Percentiles rank a stretch among this genome's conserved stretches.
Conservation (phyloP, 2,888 invertebrate genomes). For the Lampropteryx suffumata region DNA sequence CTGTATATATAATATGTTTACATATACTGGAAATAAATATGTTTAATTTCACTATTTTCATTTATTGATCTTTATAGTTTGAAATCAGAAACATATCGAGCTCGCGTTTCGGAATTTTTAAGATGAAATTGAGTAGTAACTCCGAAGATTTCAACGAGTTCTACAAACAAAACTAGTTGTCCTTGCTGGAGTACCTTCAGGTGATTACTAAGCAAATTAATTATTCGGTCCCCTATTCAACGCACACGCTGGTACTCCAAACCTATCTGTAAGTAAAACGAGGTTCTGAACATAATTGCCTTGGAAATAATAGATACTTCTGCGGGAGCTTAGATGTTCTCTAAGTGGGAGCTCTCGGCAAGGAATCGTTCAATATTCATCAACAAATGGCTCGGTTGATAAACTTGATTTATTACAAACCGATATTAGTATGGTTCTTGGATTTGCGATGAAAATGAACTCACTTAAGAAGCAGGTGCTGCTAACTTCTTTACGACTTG, state of each 20-base stretch:
- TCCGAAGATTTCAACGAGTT: neutral
- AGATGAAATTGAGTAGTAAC: no score
- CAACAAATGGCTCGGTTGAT: slow-evolving; percentile 39
- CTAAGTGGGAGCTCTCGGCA: slow-evolving; percentile 46
- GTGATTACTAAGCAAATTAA: slow-evolving; percentile 59
- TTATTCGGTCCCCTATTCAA: slow-evolving; percentile 56
- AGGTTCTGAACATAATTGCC: slow-evolving; percentile 68
- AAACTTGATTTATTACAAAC: slow-evolving; percentile 34
- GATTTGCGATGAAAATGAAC: slow-evolving; percentile 6
- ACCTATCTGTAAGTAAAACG: slow-evolving; percentile 53
- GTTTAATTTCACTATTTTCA: no score
- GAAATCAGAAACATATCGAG: no score
- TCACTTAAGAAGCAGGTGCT: neutral
- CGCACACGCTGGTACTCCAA: slow-evolving; percentile 51
- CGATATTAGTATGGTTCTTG: slow-evolving; percentile 18
- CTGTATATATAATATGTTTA: no score
- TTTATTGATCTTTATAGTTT: no score
- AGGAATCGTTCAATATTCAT: slow-evolving; percentile 59
- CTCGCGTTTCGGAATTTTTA: no score
- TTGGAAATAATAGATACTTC: slow-evolving; percentile 64
- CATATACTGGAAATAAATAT: no score
- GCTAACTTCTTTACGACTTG: no score
- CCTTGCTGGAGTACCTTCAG: slow-evolving; percentile 35
- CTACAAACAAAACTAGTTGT: slow-evolving; percentile 9
- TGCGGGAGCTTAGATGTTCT: slow-evolving; percentile 44